Percentiles rank a stretch among this genome's conserved stretches.
phyloP scores from a whole-genome alignment of 2,113 vertebrate genomes.

The Sinocyclocheilus maitianheensis region DNA sequence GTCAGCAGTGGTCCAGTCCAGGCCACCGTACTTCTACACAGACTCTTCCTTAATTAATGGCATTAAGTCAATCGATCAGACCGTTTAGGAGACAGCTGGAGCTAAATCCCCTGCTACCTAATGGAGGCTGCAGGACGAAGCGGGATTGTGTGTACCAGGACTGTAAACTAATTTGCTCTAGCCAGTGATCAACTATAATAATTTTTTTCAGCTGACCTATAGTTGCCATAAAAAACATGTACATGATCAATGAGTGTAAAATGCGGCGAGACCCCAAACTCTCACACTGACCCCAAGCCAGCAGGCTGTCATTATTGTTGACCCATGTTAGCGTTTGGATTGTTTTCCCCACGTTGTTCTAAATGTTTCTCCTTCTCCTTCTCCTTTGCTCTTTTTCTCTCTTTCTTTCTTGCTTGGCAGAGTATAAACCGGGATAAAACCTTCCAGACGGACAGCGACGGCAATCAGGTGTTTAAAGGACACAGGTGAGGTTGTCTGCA shows the following conservation, averaged over 20 bases:
- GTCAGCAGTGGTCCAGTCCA: constrained; percentile 34
- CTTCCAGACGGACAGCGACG: constrained; percentile 84
- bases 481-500: constrained; percentile 81
- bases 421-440: constrained; percentile 81
- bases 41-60: constrained; percentile 50
- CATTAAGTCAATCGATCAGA: constrained; percentile 59
- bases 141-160: constrained; percentile 29
- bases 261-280: not conserved
- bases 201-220: not conserved
- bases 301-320: not conserved
- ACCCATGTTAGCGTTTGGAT: constrained; percentile 16
- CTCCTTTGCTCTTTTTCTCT: not conserved
- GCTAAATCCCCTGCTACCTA: constrained; percentile 35
- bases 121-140: constrained; percentile 16
- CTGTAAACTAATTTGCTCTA: constrained; percentile 4
- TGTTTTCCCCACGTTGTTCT: constrained; percentile 18
- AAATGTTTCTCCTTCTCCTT: constrained; percentile 32
- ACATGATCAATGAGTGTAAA: not conserved
- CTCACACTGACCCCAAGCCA: not conserved
- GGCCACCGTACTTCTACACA: constrained; percentile 29
- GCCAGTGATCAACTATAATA: not conserved
- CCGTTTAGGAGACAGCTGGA: constrained; percentile 38
- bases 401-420: constrained; percentile 67
- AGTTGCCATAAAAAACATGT: constrained; percentile 4
- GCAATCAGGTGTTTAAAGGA: constrained; percentile 88